These are phyloP conservation scores for Manduca sexta DNA, from an alignment of 1,140 invertebrate genomes.

Conservation along the genomic window DNA sequence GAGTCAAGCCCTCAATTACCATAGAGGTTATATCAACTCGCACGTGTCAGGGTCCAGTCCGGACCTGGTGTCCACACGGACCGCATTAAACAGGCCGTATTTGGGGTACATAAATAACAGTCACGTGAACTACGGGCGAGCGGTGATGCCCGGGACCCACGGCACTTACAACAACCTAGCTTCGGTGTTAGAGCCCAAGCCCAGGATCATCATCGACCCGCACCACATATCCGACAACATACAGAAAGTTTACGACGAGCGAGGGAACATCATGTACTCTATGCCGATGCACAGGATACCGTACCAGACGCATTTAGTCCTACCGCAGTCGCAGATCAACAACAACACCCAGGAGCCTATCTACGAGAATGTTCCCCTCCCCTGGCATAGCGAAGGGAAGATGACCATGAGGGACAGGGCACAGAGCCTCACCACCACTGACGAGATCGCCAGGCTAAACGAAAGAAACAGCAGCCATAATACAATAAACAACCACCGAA, in stretches of 20 bases:
- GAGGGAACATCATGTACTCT: constrained; percentile 76
- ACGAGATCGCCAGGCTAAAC: constrained; percentile 72
- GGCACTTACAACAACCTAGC: constrained; percentile 82
- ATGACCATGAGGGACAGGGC: constrained; percentile 73
- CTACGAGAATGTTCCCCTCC: constrained; percentile 84
- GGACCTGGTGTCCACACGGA: constrained; percentile 81
- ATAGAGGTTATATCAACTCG: constrained; percentile 72
- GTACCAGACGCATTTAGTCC: constrained; percentile 65
- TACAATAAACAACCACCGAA: constrained; percentile 41
- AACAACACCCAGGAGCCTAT: constrained; percentile 79
- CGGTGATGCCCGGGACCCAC: constrained; percentile 70
- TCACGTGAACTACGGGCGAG: constrained; percentile 30
- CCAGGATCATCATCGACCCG: constrained; percentile 61
- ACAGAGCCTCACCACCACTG: constrained; percentile 79
- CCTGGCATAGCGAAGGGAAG: constrained; percentile 73
- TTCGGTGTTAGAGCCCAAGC: constrained; percentile 59
- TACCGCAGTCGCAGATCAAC: constrained; percentile 54
- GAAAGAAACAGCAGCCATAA: constrained; percentile 60
- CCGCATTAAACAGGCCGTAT: constrained; percentile 74
- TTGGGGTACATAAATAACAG: constrained; percentile 61
- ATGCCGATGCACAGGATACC: constrained; percentile 73
- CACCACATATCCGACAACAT: constrained; percentile 74
- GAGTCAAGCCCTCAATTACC: constrained; percentile 71
- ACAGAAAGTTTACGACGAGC: constrained; percentile 75
- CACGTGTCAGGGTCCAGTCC: constrained; percentile 84